Evolutionary conservation across 2,888 invertebrate genomes (phyloP).

Genomic region (Agrochola circellaris): DNA sequence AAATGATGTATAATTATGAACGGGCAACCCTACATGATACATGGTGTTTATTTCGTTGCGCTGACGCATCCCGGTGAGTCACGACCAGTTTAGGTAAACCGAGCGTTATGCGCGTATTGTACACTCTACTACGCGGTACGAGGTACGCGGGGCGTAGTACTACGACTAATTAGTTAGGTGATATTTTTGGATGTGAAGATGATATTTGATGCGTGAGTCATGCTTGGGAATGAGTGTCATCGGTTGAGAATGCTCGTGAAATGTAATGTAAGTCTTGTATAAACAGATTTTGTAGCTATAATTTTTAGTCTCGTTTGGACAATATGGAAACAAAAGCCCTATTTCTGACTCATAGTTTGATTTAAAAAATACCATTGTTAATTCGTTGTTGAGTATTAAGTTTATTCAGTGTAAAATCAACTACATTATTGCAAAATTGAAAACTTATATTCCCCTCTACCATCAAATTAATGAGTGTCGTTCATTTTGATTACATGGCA

Average conservation of each 20-base stretch:
- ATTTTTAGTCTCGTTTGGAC: too few species aligned
- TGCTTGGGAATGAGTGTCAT: constrained; percentile 32
- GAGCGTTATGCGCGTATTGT: constrained; percentile 52
- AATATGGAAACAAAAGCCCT: not conserved
- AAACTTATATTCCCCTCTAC: too few species aligned
- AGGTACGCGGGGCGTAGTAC: constrained; percentile 28
- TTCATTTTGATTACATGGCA: too few species aligned
- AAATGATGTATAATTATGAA: constrained; percentile 1
- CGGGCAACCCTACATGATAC: constrained; percentile 61
- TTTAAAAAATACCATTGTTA: too few species aligned
- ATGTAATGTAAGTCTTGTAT: constrained; percentile 18
- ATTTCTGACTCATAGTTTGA: not conserved
- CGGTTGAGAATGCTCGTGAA: constrained; percentile 15
- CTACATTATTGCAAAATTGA: not conserved
- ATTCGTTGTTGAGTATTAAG: too few species aligned
- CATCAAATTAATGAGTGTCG: too few species aligned
- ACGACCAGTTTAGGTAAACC: constrained; percentile 76
- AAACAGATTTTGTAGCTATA: not conserved
- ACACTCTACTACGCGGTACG: constrained; percentile 42
- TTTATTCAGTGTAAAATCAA: not conserved
- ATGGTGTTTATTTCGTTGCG: constrained; percentile 78
- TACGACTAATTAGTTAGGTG: constrained; percentile 46
- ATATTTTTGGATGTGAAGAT: constrained; percentile 40
- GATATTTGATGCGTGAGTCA: constrained; percentile 49
- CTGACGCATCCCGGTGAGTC: constrained; percentile 84